Base-by-base conservation (phyloP, 2,797 vertebrate genomes). In the Oryzias sinensis region DNA sequence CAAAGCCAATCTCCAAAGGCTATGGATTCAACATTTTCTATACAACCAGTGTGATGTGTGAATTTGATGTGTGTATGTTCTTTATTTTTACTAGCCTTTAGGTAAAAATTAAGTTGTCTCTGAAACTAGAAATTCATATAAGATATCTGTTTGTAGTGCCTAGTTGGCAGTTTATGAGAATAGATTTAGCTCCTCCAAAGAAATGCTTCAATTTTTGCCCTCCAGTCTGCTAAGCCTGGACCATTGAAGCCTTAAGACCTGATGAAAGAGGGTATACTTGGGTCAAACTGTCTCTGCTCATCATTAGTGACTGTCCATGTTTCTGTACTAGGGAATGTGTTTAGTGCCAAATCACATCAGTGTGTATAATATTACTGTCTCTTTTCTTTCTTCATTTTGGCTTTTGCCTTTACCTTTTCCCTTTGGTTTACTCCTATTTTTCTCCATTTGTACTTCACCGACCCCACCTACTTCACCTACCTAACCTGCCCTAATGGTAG, bases 171-270 rank as follows among this genome's bases (percentile, higher is more conserved):
- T 11, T 33, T 33, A 9, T 33, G 29, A 9, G 8, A 33, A 22
- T 22, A 22, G 20, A 54, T 49, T 44, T 9, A 18, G 40, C 62
- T 40, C 46, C 64, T 44, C 72, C 50, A 52, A 17, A 48, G 5
- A 16, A 59, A 62, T 70, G 54, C 46, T 62, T 41, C 27, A 2
- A 16, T 42, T 56, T 56, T 57, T 70, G 24, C 53, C 59, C 69
- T 58, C 18, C n/a, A 51, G 65, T 59, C 55, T 56, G 56, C 69
- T 77, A 49, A 70, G 62, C 44, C 43, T 17, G 42, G 29, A 56
- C 59, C 53, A 50, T 64, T 88, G 84, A 80, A 60, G 75, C 86
- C 83, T 71, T 0, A 1, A 87, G 86, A 80, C 77, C 74, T 73
- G 83, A 82, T 89, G 76, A 68, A 37, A 29, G 41, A 0, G 20